Percentiles rank a stretch among this genome's conserved stretches.
Conservation (phyloP, 2,113 vertebrate species). For the Nannospalax galili region DNA sequence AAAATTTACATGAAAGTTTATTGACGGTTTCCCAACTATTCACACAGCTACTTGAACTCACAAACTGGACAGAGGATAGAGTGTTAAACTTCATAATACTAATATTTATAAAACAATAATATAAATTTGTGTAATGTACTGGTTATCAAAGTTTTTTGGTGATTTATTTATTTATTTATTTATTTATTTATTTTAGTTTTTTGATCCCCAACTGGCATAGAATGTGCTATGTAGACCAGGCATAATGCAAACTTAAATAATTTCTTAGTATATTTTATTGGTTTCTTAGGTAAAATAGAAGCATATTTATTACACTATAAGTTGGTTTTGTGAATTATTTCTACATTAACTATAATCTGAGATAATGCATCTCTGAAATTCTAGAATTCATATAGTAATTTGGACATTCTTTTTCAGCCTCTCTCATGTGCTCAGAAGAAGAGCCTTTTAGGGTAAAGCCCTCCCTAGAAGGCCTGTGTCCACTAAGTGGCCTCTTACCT, state of each 20-base stretch:
- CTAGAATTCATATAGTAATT: neutral
- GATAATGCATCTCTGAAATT: neutral
- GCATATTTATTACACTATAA: neutral
- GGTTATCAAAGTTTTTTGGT: too few species aligned
- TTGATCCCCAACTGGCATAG: too few species aligned
- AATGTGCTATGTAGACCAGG: too few species aligned
- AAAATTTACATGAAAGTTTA: neutral
- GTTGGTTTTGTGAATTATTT: neutral
- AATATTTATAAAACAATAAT: neutral
- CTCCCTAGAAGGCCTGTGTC: neutral
- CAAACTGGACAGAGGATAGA: neutral
- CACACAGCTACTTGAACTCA: neutral
- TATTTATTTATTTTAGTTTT: too few species aligned
- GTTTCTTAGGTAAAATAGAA: neutral
- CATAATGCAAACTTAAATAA: neutral
- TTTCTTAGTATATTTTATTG: neutral
- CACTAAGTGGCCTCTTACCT: neutral
- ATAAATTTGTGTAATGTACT: too few species aligned
- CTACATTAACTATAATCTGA: neutral
- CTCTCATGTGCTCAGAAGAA: neutral
- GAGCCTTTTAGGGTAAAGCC: neutral
- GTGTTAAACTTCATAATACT: neutral
- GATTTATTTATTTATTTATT: too few species aligned
- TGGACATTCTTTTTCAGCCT: neutral
- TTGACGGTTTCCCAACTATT: conserved; percentile 10